Conservation (phyloP, 2,888 invertebrate species). For the Ormyrus labotus region DNA sequence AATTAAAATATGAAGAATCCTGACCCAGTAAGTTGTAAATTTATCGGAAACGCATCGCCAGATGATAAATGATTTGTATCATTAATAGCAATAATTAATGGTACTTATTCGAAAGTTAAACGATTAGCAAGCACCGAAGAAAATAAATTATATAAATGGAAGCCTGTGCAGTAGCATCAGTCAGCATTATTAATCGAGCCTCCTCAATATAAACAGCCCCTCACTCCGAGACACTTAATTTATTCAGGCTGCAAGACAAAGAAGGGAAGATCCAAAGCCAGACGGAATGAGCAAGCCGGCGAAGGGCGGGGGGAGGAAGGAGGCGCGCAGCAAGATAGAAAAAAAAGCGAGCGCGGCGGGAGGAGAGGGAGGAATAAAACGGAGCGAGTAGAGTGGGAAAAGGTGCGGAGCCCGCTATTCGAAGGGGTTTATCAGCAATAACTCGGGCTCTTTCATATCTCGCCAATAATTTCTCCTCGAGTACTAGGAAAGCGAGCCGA, state of each 20-base stretch:
- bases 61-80: too few relatives aligned
- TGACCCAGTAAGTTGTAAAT: neutral
- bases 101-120: too few relatives aligned
- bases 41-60: neutral
- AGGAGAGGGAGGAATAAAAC: constrained; percentile 35
- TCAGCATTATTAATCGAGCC: too few relatives aligned
- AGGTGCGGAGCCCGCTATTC: constrained; percentile 54
- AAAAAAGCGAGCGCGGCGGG: constrained; percentile 48
- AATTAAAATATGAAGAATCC: neutral
- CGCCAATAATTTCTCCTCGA: constrained; percentile 70
- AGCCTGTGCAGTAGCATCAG: neutral
- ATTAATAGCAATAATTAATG: too few relatives aligned
- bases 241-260: constrained; percentile 6
- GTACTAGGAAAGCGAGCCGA: constrained; percentile 55
- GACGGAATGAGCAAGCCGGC: neutral
- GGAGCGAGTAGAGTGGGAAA: constrained; percentile 39
- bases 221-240: constrained; percentile 9
- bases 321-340: constrained; percentile 13
- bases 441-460: constrained; percentile 72
- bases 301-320: constrained; percentile 7
- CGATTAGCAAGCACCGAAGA: too few relatives aligned
- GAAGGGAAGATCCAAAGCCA: constrained; percentile 5
- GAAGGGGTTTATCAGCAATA: constrained; percentile 72
- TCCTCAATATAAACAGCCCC: neutral
- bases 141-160: too few relatives aligned